Base-by-base conservation (phyloP, 2,888 invertebrate species). In the Epistrophe grossulariae region DNA sequence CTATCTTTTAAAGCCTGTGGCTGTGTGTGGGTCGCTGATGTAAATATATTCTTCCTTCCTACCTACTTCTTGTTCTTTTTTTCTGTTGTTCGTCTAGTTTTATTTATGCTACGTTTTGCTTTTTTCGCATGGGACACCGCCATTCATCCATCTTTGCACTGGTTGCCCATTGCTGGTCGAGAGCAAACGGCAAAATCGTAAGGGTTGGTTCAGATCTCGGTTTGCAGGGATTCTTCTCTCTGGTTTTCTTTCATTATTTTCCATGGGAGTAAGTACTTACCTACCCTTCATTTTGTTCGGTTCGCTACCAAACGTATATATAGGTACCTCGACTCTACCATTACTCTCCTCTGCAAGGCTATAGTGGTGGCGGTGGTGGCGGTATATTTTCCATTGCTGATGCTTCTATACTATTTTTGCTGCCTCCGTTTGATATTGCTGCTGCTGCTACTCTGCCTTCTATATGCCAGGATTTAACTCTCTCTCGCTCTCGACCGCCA, bases 401-500 rank as follows among this genome's bases (percentile, higher is more conserved):
- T 40, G 10, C 45, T 71, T 11, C 50, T 59, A 24, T 24, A 24
- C 62, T 57, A 15, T 17, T 59, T 31, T 43, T 62, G 40, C 52
- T 62, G 71, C 13, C n/a, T 10, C n/a, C 45, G 17, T 35, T 24
- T 60, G 19, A 38, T 66, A 5, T 35, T 52, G 45, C 50, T 66
- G 59, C 72, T 48, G 7, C 31, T 31, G 6, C 7, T 4, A 7
- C 45, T 71, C 17, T 40, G 57, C 35, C 28, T 70, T 38, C 60
- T 24, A 24, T 24, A 24, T 64, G 45, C 64, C 38, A 81, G 81
- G 81, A 85, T 81, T 85, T 81, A 81, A 85, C 85, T 79, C 71
- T 78, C 71, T 59, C 57, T 43, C n/a, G n/a, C 87, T 87, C 79
- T 89, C 88, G 82, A 89, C 89, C 89, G 85, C 89, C 88, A 88